phyloP scores from a whole-genome alignment of 2,888 invertebrate species.

The Rhagonycha fulva region DNA sequence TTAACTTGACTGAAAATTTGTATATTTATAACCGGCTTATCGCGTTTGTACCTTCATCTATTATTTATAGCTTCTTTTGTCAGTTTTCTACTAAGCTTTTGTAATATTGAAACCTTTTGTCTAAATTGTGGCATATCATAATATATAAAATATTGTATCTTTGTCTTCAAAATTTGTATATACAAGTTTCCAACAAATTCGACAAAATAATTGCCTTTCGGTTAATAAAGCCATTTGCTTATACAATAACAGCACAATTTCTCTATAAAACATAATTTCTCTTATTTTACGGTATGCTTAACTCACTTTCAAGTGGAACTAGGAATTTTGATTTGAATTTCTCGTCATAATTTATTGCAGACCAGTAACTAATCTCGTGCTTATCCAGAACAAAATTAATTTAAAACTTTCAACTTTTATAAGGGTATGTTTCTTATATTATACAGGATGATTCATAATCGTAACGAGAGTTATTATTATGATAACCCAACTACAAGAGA shows the following conservation, averaged over 20 bases:
- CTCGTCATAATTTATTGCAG: no score
- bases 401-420: no score
- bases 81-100: slow-evolving; percentile 14
- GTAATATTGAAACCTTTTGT: slow-evolving; percentile 5
- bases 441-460: no score
- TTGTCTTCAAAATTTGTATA: neutral
- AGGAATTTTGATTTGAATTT: neutral
- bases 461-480: no score
- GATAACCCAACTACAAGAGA: no score
- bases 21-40: neutral
- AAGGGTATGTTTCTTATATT: no score
- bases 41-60: slow-evolving; percentile 9
- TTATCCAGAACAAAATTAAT: no score
- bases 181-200: neutral
- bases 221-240: neutral
- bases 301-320: neutral
- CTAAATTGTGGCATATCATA: neutral
- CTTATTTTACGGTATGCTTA: neutral
- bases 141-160: neutral
- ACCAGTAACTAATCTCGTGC: no score
- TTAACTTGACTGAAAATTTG: neutral
- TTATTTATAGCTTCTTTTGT: slow-evolving; percentile 15
- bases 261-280: neutral
- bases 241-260: neutral
- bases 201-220: neutral